phyloP scores from a whole-genome alignment of 2,888 invertebrate genomes.

The Melanostoma mellinum region DNA sequence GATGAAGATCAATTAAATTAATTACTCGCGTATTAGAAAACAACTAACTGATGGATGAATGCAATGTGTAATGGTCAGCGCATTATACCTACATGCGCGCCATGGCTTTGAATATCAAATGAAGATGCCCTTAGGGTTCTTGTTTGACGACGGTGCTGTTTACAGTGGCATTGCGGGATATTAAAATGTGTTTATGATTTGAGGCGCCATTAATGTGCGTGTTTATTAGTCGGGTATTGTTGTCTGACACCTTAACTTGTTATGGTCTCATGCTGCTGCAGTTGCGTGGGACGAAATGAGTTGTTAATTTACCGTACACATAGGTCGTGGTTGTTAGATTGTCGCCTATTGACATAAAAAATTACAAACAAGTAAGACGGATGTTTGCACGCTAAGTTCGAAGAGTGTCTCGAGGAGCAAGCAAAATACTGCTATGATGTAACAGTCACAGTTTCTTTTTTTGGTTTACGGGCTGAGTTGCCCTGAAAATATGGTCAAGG shows the following conservation, averaged over 20 bases:
- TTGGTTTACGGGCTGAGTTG: too few species aligned
- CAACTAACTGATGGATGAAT: constrained; percentile 52
- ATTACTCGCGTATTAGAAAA: constrained; percentile 68
- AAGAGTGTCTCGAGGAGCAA: too few species aligned
- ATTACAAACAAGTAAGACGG: not conserved
- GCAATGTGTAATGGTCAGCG: constrained; percentile 14
- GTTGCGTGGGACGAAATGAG: constrained; percentile 43
- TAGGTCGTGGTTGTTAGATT: not conserved
- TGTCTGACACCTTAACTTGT: constrained; percentile 56
- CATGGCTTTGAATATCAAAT: constrained; percentile 59
- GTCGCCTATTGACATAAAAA: not conserved
- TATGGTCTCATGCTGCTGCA: constrained; percentile 50
- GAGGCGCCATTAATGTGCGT: constrained; percentile 67
- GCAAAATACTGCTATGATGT: too few species aligned
- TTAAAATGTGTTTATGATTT: constrained; percentile 65
- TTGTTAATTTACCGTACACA: constrained; percentile 23
- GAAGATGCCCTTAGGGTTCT: constrained; percentile 61
- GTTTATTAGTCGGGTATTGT: constrained; percentile 56
- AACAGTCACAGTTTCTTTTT: too few species aligned
- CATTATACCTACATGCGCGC: constrained; percentile 24
- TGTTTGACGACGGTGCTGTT: constrained; percentile 42
- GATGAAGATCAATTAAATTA: constrained; percentile 72
- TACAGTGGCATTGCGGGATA: constrained; percentile 46
- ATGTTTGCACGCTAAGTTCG: too few species aligned
- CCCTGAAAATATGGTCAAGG: too few species aligned